Evolutionary conservation across 2,888 invertebrate genomes (phyloP).

Genomic region (Mallateleia sp.): DNA sequence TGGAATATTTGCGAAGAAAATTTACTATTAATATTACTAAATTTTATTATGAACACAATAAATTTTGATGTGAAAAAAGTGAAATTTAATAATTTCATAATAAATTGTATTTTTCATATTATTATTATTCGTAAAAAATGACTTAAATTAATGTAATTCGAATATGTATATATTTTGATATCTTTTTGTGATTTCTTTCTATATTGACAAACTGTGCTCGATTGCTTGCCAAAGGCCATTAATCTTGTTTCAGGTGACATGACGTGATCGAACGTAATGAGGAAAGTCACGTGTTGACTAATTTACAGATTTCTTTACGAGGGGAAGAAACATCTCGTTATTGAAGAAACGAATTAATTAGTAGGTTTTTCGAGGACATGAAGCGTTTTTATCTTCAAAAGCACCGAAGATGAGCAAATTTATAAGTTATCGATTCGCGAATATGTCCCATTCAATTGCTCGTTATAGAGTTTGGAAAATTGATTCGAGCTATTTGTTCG

Average conservation of each 20-base stretch:
- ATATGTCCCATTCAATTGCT: conserved; percentile 14
- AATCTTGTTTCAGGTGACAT: conserved; percentile 77
- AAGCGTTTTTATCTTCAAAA: conserved; percentile 16
- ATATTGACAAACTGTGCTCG: conserved; percentile 49
- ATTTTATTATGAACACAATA: no score
- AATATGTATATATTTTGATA: conserved; percentile 27
- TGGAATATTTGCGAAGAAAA: no score
- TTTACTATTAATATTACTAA: no score
- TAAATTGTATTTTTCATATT: not conserved
- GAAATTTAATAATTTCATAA: no score
- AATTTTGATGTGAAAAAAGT: no score
- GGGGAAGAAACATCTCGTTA: conserved; percentile 65
- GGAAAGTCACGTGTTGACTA: conserved; percentile 81
- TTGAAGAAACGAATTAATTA: conserved; percentile 62
- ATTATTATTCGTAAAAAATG: not conserved
- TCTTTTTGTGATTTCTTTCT: conserved; percentile 42
- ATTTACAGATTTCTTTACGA: conserved; percentile 74
- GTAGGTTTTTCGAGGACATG: conserved; percentile 32
- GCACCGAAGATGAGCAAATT: conserved; percentile 27
- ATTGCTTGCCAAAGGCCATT: conserved; percentile 65
- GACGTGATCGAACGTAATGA: conserved; percentile 80
- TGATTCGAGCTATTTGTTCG: conserved; percentile 33
- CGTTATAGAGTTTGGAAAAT: not conserved
- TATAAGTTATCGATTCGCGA: conserved; percentile 42
- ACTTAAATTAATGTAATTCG: not conserved